Conservation (phyloP, 2,113 vertebrate genomes). For the Caranx ignobilis region DNA sequence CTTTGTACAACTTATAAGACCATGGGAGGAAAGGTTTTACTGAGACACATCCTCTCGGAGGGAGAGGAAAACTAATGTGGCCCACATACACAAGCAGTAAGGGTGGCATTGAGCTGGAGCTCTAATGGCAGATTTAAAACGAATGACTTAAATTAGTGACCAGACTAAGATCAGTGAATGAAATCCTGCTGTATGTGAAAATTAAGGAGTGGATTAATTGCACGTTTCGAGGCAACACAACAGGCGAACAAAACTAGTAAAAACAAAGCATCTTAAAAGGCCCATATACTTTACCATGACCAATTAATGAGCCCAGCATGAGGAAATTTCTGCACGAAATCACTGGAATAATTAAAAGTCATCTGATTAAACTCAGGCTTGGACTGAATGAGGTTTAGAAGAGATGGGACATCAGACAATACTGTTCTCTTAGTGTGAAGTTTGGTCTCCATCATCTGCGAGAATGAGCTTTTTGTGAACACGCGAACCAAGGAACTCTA, state of each 20-base stretch:
- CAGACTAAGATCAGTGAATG: not conserved
- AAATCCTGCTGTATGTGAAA: not conserved
- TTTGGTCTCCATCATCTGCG: not conserved
- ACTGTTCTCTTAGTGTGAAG: not conserved
- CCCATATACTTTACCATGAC: not conserved
- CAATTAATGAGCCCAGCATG: not conserved
- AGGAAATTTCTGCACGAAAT: not conserved
- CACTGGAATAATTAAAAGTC: not conserved
- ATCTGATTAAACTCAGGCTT: too few relatives aligned
- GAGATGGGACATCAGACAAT: not conserved
- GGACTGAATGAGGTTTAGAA: not conserved
- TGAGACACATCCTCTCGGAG: conserved; percentile 22
- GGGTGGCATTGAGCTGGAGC: too few relatives aligned
- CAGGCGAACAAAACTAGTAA: not conserved
- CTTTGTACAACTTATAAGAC: conserved; percentile 7
- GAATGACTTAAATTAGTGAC: not conserved
- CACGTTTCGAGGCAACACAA: not conserved
- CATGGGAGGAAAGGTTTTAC: conserved; percentile 27
- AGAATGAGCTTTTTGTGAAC: not conserved
- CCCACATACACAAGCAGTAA: not conserved
- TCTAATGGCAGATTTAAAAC: not conserved
- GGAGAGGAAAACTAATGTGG: conserved; percentile 29
- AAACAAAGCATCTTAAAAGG: not conserved
- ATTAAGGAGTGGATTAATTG: not conserved
- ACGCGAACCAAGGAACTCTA: conserved; percentile 10